A percentile compares a stretch with the other conserved stretches of the same genome.
phyloP scores from a whole-genome alignment of 2,888 invertebrate species.

The Eristalis tenax region DNA sequence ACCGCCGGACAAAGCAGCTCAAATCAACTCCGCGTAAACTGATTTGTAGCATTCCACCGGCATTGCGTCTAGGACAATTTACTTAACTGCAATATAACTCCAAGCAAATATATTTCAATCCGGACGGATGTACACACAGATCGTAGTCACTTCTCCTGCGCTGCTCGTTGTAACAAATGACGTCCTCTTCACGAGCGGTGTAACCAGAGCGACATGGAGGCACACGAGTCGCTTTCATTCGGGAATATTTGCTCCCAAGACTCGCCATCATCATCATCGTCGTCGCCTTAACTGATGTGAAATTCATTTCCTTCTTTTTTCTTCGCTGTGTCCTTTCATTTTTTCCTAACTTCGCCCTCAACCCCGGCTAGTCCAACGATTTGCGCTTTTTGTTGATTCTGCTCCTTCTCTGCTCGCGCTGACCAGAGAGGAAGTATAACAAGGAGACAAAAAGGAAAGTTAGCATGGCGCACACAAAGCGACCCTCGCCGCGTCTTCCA shows the following conservation, averaged over 20 bases:
- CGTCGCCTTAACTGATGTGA: constrained; percentile 39
- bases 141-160: constrained; percentile 40
- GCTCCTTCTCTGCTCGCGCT: constrained; percentile 14
- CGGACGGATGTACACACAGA: constrained; percentile 30
- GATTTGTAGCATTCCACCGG: constrained; percentile 41
- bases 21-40: constrained; percentile 55
- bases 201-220: constrained; percentile 57
- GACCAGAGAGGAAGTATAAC: constrained; percentile 38
- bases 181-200: constrained; percentile 47
- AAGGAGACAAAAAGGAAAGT: constrained; percentile 10
- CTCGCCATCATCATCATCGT: constrained; percentile 19
- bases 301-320: constrained; percentile 43
- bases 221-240: constrained; percentile 16
- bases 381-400: constrained; percentile 4
- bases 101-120: constrained; percentile 41
- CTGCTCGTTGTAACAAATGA: constrained; percentile 64
- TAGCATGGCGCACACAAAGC: constrained; percentile 31
- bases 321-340: not conserved
- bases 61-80: constrained; percentile 16
- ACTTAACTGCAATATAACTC: constrained; percentile 46
- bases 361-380: not conserved
- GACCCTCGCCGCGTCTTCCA: not conserved
- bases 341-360: not conserved
- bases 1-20: constrained; percentile 25
- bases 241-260: constrained; percentile 30